Evolutionary conservation across 2,888 invertebrate species (phyloP).

Genomic region (Zele albiditarsus): DNA sequence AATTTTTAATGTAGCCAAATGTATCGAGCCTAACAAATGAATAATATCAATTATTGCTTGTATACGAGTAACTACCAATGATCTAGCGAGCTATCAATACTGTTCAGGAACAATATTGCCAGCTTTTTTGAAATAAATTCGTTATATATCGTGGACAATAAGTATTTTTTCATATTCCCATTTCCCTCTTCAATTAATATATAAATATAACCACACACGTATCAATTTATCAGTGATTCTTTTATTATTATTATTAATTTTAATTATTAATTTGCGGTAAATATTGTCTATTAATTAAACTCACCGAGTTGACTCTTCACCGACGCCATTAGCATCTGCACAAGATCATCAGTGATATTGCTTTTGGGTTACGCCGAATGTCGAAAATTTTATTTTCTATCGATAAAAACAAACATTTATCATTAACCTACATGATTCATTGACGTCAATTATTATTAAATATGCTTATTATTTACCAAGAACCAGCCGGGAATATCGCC

Average conservation of each 20-base stretch:
- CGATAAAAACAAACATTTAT: not conserved
- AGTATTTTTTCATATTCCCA: not conserved
- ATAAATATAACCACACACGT: not conserved
- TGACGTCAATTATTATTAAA: not conserved
- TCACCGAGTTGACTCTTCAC: not conserved
- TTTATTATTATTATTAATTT: not conserved
- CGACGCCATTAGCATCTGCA: not conserved
- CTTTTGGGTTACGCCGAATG: not conserved
- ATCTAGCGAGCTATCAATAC: not conserved
- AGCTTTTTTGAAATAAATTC: not conserved
- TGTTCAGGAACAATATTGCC: not conserved
- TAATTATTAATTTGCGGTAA: not conserved
- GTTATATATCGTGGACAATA: not conserved
- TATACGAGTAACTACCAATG: not conserved
- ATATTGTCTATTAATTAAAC: not conserved
- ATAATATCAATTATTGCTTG: not conserved
- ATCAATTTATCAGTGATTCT: not conserved
- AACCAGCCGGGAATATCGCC: not conserved
- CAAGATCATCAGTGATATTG: not conserved
- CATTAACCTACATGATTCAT: not conserved
- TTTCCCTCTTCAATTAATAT: not conserved
- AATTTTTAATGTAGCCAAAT: not conserved
- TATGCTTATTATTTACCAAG: not conserved
- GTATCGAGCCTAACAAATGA: not conserved
- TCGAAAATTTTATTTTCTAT: not conserved